phyloP scores from a whole-genome alignment of 2,797 vertebrate species.

The Danio aesculapii region DNA sequence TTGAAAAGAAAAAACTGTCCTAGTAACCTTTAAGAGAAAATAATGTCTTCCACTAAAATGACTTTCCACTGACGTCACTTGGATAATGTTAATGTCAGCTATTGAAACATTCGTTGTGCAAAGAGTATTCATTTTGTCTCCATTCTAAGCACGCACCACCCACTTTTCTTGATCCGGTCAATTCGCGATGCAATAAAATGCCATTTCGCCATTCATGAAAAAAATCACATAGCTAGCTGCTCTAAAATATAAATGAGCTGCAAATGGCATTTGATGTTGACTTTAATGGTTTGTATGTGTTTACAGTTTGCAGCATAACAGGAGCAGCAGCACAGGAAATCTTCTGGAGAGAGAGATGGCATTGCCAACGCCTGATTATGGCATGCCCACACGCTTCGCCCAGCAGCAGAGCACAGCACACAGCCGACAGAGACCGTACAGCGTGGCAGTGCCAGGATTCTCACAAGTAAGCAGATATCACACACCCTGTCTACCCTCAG shows the following conservation, averaged over 20 bases:
- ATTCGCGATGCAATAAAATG: neutral
- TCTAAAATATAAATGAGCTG: neutral
- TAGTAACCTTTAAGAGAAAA: neutral
- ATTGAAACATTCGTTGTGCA: neutral
- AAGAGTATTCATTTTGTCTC: neutral
- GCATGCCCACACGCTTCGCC: conserved; percentile 77
- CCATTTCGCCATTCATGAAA: neutral
- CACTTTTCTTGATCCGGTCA: neutral
- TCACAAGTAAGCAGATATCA: conserved; percentile 82
- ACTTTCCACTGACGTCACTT: neutral
- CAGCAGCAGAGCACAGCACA: conserved; percentile 72
- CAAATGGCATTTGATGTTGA: neutral
- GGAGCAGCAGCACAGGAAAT: conserved; percentile 97
- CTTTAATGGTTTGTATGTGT: neutral
- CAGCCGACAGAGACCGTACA: conserved; percentile 91
- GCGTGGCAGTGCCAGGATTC: conserved; percentile 88
- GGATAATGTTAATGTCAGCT: neutral
- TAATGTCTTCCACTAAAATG: neutral
- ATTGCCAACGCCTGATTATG: conserved; percentile 84
- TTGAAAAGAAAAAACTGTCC: neutral
- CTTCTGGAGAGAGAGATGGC: conserved; percentile 90
- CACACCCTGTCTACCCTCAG: conserved; percentile 4
- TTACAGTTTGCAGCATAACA: conserved; percentile 88
- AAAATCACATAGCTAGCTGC: neutral
- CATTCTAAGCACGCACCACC: neutral